A percentile compares a stretch with the other conserved stretches of the same genome.
These are phyloP conservation scores for Protonemura montana DNA, from an alignment of 2,888 invertebrate genomes.

Conservation along the genomic window DNA sequence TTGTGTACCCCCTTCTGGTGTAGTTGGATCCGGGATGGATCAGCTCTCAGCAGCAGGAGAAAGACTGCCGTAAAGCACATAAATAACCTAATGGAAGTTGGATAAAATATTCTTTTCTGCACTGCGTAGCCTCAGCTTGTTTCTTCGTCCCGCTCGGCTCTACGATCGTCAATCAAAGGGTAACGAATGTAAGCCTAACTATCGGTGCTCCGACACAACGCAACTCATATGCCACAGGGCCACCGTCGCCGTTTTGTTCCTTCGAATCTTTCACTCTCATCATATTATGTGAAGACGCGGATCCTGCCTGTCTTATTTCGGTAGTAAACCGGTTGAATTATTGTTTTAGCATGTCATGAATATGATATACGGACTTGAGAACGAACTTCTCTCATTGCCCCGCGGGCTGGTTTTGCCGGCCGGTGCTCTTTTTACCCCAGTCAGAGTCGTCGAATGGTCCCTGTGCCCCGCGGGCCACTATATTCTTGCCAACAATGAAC, in stretches of 20 bases:
- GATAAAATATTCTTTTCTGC: conserved; percentile 50
- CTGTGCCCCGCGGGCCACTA: conserved; percentile 23
- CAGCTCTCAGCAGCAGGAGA: conserved; percentile 43
- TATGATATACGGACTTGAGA: conserved; percentile 60
- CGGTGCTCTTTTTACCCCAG: conserved; percentile 36
- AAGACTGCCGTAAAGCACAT: conserved; percentile 46
- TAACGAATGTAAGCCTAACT: conserved; percentile 46
- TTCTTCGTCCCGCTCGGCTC: conserved; percentile 45
- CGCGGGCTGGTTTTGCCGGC: conserved; percentile 14
- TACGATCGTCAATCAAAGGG: conserved; percentile 48
- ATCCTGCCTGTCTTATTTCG: conserved; percentile 53
- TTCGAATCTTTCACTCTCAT: conserved; percentile 10
- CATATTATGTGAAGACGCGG: conserved; percentile 33
- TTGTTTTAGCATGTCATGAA: conserved; percentile 59
- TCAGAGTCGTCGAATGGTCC: conserved; percentile 7
- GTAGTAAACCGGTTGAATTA: conserved; percentile 60
- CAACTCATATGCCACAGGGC: neutral
- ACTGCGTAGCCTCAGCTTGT: conserved; percentile 44
- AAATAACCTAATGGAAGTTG: conserved; percentile 49
- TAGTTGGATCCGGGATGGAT: conserved; percentile 40
- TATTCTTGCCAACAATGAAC: conserved; percentile 34
- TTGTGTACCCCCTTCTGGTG: conserved; percentile 34
- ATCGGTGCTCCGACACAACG: neutral
- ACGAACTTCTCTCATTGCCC: conserved; percentile 42
- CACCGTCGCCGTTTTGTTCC: neutral